Percentiles rank a stretch among this genome's conserved stretches.
Conservation (phyloP, 92 coral and sea anemone species). For the Desmophyllum pertusum region DNA sequence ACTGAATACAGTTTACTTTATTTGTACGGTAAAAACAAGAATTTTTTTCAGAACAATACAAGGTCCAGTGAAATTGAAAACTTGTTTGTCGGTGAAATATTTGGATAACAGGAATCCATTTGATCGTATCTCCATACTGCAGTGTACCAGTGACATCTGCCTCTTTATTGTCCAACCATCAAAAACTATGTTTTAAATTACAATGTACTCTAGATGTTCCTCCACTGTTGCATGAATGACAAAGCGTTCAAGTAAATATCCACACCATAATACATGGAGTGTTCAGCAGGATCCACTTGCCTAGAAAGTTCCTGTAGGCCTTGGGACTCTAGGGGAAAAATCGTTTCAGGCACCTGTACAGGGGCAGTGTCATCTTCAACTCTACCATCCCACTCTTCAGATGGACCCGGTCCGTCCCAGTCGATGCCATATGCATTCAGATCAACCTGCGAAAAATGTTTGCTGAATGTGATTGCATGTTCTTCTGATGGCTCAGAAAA, state of each 20-base stretch:
- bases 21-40: too few relatives aligned
- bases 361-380: slow-evolving; percentile 2
- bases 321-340: neutral
- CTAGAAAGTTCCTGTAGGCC: slow-evolving; percentile 9
- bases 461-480: neutral
- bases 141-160: too few relatives aligned
- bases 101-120: too few relatives aligned
- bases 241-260: slow-evolving; percentile 6
- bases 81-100: too few relatives aligned
- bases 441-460: slow-evolving; percentile 23
- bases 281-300: slow-evolving; percentile 13
- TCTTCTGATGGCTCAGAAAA: neutral
- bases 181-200: too few relatives aligned
- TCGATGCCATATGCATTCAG: slow-evolving; percentile 25
- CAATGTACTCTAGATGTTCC: too few relatives aligned
- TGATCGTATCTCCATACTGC: too few relatives aligned
- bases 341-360: neutral
- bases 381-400: slow-evolving; percentile 35
- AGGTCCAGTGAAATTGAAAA: too few relatives aligned
- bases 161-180: too few relatives aligned
- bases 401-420: slow-evolving; percentile 37
- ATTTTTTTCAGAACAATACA: too few relatives aligned
- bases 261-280: neutral
- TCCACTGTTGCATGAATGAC: slow-evolving; percentile 29
- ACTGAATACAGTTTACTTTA: too few relatives aligned